Conservation (phyloP, 1,140 invertebrate genomes). For the Phymorhynchus buccinoides region DNA sequence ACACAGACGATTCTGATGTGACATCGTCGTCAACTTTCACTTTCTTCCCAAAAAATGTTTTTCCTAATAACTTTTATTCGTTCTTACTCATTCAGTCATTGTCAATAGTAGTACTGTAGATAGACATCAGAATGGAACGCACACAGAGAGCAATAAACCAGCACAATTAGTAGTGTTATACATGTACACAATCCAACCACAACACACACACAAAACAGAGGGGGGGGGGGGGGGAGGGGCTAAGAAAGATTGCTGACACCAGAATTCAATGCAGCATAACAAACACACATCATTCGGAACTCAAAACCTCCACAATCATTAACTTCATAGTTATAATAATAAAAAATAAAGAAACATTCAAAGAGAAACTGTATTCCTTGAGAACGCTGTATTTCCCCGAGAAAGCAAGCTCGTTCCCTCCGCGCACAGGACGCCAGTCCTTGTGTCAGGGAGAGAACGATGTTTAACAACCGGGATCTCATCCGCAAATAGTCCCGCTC, state of each 20-base stretch:
- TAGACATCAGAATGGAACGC: too few species aligned
- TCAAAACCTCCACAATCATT: neutral
- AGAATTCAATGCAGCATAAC: neutral
- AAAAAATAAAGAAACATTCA: neutral
- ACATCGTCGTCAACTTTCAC: too few species aligned
- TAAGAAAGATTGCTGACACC: too few species aligned
- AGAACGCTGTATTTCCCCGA: neutral
- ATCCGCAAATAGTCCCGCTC: constrained; percentile 21
- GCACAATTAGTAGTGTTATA: neutral
- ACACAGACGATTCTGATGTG: too few species aligned
- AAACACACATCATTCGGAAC: neutral
- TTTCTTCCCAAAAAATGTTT: neutral
- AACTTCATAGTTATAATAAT: too few species aligned
- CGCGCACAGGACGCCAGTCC: neutral
- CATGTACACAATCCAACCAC: neutral
- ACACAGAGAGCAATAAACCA: neutral
- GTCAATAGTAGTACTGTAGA: too few species aligned
- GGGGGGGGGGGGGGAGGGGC: too few species aligned
- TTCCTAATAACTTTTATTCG: neutral
- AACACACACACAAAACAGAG: neutral
- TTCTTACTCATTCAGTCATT: neutral
- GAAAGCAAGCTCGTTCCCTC: neutral
- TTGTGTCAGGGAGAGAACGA: constrained; percentile 14
- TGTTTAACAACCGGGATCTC: constrained; percentile 49
- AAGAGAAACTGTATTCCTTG: neutral